Base-by-base conservation (phyloP, 2,113 vertebrate genomes). In the Steatornis caripensis region DNA sequence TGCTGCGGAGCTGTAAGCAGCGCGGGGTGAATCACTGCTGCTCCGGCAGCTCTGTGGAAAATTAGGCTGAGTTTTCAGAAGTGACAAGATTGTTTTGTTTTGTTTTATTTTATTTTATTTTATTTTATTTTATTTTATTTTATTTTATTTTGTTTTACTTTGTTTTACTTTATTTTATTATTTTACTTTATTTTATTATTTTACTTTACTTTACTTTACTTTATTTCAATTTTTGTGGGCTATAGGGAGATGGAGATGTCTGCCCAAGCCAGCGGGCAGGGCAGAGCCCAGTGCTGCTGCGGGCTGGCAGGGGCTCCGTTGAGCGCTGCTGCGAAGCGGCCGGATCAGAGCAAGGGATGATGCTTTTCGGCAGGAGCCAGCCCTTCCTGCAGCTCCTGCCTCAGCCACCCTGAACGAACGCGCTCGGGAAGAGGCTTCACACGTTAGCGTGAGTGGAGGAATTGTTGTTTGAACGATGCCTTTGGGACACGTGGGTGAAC, bases 381-480 rank as follows among this genome's bases (percentile, higher is more conserved):
- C n/a, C 48, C 30, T 49, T 53, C 69, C 32, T 37, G 19, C 19
- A 32, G n/a, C 29, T 64, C 48, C 48, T 4, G 3, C 88, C 64
- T 8, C 0, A 0, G 21, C 24, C 46, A 32, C 22, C 13, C 70
- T 29, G 37, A 5, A 0, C 60, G 43, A 12, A 10, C 0, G 2
- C 60, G 2, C 32, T 12, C 21, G 14, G 20, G 45, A 34, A 26
- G 1, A 34, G 14, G 12, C 54, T 45, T 69, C 64, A 24, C 62
- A 15, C 0, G 0, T 4, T 36, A 45, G 60, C 6, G 24, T 19
- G 27, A 2, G n/a, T 5, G 39, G 12, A 68, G 26, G 32, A 15
- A 14, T 30, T 69, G 60, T 5, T 46, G 45, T 74, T 10, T 9
- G 26, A 16, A 2, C 10, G 24, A 4, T 2, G 5, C 2, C 1